These are phyloP conservation scores for Drosophila insularis DNA, from an alignment of 1,140 invertebrate species.

Conservation along the genomic window DNA sequence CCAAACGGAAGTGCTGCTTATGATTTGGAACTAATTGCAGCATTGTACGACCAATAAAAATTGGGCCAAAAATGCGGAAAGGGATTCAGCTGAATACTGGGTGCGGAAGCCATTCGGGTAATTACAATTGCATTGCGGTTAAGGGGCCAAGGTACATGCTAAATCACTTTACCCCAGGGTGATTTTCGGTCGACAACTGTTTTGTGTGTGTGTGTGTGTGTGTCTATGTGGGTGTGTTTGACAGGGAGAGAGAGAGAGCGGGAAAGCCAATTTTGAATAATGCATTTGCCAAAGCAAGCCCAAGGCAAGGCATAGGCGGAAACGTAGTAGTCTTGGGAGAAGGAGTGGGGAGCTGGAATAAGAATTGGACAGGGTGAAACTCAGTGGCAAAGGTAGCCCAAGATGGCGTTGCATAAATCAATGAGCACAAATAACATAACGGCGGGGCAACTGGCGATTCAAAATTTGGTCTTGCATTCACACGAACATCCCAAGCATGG, in stretches of 20 bases:
- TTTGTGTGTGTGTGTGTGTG: not conserved
- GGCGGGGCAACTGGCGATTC: slow-evolving; percentile 52
- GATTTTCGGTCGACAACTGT: not conserved
- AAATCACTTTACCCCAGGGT: slow-evolving; percentile 63
- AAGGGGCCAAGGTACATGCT: slow-evolving; percentile 70
- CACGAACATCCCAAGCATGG: slow-evolving; percentile 20
- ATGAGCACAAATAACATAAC: slow-evolving; percentile 49
- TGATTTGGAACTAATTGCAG: slow-evolving; percentile 79
- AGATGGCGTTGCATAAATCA: slow-evolving; percentile 57
- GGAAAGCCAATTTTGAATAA: slow-evolving; percentile 64
- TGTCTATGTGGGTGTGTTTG: not conserved
- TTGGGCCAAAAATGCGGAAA: slow-evolving; percentile 16
- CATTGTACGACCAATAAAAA: slow-evolving; percentile 60
- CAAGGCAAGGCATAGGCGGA: slow-evolving; percentile 10
- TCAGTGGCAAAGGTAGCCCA: slow-evolving; percentile 30
- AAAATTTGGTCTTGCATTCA: slow-evolving; percentile 28
- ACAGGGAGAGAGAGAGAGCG: not conserved
- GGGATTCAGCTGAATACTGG: slow-evolving; percentile 11
- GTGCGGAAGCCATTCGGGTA: slow-evolving; percentile 72
- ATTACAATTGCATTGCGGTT: slow-evolving; percentile 80
- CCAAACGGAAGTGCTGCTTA: slow-evolving; percentile 72
- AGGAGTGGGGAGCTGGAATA: not conserved
- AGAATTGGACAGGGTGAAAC: not conserved
- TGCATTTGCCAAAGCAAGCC: slow-evolving; percentile 51
- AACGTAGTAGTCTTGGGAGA: no score